Conservation (phyloP, 2,888 invertebrate species). For the Epinotia ramella region DNA sequence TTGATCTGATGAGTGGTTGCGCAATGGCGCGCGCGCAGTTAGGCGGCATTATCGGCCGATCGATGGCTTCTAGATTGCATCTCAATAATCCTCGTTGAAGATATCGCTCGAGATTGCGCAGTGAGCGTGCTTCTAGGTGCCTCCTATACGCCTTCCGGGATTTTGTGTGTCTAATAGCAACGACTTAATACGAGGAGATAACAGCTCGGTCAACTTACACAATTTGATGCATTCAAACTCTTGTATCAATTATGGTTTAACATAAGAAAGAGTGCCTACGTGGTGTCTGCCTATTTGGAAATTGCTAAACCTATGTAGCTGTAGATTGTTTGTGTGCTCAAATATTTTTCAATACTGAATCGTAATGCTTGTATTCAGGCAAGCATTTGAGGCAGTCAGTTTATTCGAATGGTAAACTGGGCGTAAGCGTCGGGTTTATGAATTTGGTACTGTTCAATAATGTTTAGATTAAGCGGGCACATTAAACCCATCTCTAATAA, state of each 20-base stretch:
- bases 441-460: neutral
- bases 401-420: neutral
- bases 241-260: neutral
- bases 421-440: neutral
- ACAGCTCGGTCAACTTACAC: neutral
- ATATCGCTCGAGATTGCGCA: constrained; percentile 73
- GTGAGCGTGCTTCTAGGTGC: constrained; percentile 67
- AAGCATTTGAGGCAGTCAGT: neutral
- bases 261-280: no score
- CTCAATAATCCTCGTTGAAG: constrained; percentile 80
- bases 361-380: neutral
- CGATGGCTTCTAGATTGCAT: constrained; percentile 82
- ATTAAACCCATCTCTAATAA: constrained; percentile 35
- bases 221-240: neutral
- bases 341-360: neutral
- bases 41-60: constrained; percentile 80
- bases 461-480: neutral
- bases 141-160: constrained; percentile 71
- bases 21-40: constrained; percentile 75
- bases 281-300: no score
- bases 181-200: constrained; percentile 12
- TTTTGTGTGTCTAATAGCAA: constrained; percentile 60
- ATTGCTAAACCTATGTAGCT: neutral
- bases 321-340: neutral
- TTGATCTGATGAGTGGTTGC: constrained; percentile 79